Evolutionary conservation across 2,888 invertebrate species (phyloP).

Genomic region (Falcaria lacertinaria): DNA sequence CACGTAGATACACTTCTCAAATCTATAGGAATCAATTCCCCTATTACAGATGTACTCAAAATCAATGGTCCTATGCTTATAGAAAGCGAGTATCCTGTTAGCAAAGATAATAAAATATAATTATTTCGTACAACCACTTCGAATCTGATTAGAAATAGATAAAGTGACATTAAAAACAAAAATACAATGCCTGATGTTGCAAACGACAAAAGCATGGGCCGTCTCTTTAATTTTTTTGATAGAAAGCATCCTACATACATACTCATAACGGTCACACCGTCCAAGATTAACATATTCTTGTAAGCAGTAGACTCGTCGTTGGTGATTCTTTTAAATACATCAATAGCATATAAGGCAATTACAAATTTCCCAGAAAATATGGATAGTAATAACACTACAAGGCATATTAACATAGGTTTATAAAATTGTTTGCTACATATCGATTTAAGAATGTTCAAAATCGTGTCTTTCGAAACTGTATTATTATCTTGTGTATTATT

Average conservation of each 20-base stretch:
- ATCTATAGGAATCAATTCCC: conserved; percentile 28
- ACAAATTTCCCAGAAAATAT: conserved; percentile 39
- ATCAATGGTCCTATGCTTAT: conserved; percentile 48
- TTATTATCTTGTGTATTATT: conserved; percentile 8
- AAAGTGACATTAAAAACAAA: conserved; percentile 42
- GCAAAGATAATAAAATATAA: conserved; percentile 33
- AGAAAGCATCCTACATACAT: conserved; percentile 49
- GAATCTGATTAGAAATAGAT: conserved; percentile 40
- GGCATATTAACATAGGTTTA: conserved; percentile 29
- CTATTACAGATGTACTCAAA: conserved; percentile 22
- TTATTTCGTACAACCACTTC: conserved; percentile 35
- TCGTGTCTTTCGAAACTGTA: conserved; percentile 10
- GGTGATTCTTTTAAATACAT: conserved; percentile 43
- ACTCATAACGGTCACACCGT: conserved; percentile 37
- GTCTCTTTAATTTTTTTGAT: conserved; percentile 38
- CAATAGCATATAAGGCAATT: conserved; percentile 41
- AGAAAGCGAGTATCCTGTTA: conserved; percentile 42
- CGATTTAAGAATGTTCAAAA: conserved; percentile 16
- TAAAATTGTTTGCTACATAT: conserved; percentile 28
- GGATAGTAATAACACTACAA: conserved; percentile 21
- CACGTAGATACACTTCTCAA: conserved; percentile 16
- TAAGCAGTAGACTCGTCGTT: conserved; percentile 40
- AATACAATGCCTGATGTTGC: conserved; percentile 39
- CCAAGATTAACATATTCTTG: conserved; percentile 43
- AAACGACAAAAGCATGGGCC: conserved; percentile 38